Base-by-base conservation (phyloP, 2,113 vertebrate genomes). In the Channa maculata region DNA sequence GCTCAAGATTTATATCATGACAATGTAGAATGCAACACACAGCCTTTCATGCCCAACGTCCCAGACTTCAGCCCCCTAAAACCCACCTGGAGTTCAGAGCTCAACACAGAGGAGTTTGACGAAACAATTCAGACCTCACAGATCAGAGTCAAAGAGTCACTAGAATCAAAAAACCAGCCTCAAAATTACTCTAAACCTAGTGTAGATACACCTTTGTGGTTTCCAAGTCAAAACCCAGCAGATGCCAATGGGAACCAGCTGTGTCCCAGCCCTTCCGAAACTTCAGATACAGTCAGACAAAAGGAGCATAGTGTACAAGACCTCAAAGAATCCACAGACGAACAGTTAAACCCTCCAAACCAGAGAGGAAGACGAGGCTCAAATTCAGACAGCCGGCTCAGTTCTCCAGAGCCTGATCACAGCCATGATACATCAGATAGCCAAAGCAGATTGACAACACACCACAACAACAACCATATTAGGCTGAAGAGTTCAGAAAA, bases 401-500 rank as follows among this genome's bases (percentile, higher is more conserved):
- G 85, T n/a, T 86, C 89, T 44, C 83, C 83, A 10, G 88, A 86
- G 39, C 67, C 78, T 15, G 59, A 87, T 10, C 11, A 9, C 38
- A 36, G 70, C 68, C 71, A 38, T 6, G 39, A 79, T 12, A 70
- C 54, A 49, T 69, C 65, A 24, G 37, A 78, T 1, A 57, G 77
- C 9, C 81, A 62, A 41, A 80, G 62, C 73, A 37, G 75, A 33
- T 65, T 44, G 55, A 76, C 14, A 2, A 85, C 84, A 1, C 84
- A 88, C 44, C 86, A 91, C 84, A 86, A 82, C 74, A 86, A 93
- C 88, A 91, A 92, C 87, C 86, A 93, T 13, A 84, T 91, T 15
- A 57, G 65, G 34, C 68, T 81, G 15, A 89, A 86, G 70, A 59
- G 55, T 7, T 74, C 85, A 0, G 84, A 86, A 37, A 82, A 78